A percentile compares a stretch with the other conserved stretches of the same genome.
These are phyloP conservation scores for Harpagus bidentatus DNA, from an alignment of 2,113 vertebrate genomes.

Conservation along the genomic window DNA sequence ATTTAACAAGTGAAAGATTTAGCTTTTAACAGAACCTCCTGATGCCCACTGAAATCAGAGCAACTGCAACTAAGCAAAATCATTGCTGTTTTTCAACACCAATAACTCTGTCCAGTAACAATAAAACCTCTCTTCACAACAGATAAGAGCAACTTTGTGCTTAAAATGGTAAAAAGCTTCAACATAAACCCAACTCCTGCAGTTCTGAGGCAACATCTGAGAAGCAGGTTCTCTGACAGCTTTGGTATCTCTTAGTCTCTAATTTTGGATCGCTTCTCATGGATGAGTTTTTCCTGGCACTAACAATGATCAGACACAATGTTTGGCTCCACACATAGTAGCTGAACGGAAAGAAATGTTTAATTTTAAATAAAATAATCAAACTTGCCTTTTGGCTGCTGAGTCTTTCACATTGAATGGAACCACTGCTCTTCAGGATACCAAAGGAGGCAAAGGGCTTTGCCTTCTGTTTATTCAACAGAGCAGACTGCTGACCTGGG, in stretches of 20 bases:
- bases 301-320: not conserved
- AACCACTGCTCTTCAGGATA: not conserved
- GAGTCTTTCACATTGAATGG: not conserved
- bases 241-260: not conserved
- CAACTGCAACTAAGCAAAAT: not conserved
- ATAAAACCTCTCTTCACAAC: not conserved
- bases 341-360: not conserved
- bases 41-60: not conserved
- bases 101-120: not conserved
- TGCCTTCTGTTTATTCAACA: not conserved
- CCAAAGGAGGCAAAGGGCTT: not conserved
- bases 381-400: not conserved
- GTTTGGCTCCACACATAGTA: not conserved
- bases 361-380: constrained; percentile 44
- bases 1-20: not conserved
- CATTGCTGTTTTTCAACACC: not conserved
- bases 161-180: not conserved
- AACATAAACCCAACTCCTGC: not conserved
- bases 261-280: not conserved
- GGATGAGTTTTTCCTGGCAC: not conserved
- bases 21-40: not conserved
- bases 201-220: not conserved
- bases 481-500: not conserved
- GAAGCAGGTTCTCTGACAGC: not conserved
- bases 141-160: not conserved